Conservation (phyloP, 2,113 vertebrate species). For the Aptenodytes forsteri region DNA sequence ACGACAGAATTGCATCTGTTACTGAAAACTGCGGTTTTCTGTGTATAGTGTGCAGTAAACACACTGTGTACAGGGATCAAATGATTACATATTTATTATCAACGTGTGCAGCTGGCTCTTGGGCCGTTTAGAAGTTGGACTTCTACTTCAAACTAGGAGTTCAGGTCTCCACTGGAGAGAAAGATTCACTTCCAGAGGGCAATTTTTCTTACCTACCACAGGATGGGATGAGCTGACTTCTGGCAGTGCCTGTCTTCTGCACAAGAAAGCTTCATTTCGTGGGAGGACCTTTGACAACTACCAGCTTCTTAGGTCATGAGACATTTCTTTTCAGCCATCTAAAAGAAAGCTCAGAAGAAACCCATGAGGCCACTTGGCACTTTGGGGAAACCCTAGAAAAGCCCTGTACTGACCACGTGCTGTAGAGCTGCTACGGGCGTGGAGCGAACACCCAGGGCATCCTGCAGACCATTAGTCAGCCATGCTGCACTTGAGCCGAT, state of each 20-base stretch:
- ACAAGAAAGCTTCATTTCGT: neutral
- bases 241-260: neutral
- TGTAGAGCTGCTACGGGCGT: neutral
- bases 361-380: neutral
- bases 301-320: neutral
- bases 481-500: accelerated
- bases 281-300: neutral
- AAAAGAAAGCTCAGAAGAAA: neutral
- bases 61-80: neutral
- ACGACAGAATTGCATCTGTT: too few species aligned
- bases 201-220: neutral
- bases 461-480: neutral
- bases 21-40: neutral
- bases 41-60: neutral
- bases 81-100: neutral
- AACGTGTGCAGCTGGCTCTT: neutral
- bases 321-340: neutral
- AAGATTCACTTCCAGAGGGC: neutral
- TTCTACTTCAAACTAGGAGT: neutral
- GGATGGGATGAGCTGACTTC: neutral
- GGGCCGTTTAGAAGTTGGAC: neutral
- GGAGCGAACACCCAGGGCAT: neutral
- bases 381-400: neutral
- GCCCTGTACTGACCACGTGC: accelerated
- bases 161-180: neutral